A percentile compares a stretch with the other conserved stretches of the same genome.
These are phyloP conservation scores for Drosophila bipectinata DNA, from an alignment of 1,140 invertebrate genomes.

Conservation along the genomic window DNA sequence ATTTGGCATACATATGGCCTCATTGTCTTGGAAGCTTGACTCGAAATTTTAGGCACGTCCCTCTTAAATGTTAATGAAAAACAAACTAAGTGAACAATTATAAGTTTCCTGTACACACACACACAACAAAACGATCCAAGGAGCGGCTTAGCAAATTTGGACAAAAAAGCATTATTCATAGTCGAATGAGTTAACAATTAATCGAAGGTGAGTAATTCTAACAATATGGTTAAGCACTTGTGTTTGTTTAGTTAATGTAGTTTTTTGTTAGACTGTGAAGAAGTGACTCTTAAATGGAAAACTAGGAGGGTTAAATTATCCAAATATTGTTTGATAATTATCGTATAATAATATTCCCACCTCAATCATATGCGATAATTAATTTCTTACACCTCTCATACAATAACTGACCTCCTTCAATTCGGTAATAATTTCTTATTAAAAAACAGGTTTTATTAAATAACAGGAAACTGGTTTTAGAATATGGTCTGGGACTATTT, in stretches of 20 bases:
- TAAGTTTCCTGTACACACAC: slow-evolving; percentile 27
- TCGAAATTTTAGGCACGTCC: slow-evolving; percentile 40
- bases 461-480: not conserved
- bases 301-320: not conserved
- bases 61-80: slow-evolving; percentile 39
- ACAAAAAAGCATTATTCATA: slow-evolving; percentile 11
- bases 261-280: too few relatives aligned
- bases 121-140: slow-evolving; percentile 16
- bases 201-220: slow-evolving; percentile 33
- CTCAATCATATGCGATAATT: slow-evolving; percentile 1
- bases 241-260: not conserved
- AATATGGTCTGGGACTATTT: not conserved
- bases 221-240: not conserved
- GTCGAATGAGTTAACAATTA: slow-evolving; percentile 9
- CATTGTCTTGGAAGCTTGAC: slow-evolving; percentile 14
- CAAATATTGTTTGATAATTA: slow-evolving; percentile 7
- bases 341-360: not conserved
- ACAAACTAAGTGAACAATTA: slow-evolving; percentile 36
- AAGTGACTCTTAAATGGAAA: slow-evolving; percentile 2
- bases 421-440: not conserved
- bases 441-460: not conserved
- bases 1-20: slow-evolving; percentile 32
- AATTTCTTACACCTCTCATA: slow-evolving; percentile 17
- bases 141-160: slow-evolving; percentile 27
- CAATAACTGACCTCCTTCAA: slow-evolving; percentile 32